phyloP scores from a whole-genome alignment of 2,888 invertebrate genomes.

The Drosophila koepferae region DNA sequence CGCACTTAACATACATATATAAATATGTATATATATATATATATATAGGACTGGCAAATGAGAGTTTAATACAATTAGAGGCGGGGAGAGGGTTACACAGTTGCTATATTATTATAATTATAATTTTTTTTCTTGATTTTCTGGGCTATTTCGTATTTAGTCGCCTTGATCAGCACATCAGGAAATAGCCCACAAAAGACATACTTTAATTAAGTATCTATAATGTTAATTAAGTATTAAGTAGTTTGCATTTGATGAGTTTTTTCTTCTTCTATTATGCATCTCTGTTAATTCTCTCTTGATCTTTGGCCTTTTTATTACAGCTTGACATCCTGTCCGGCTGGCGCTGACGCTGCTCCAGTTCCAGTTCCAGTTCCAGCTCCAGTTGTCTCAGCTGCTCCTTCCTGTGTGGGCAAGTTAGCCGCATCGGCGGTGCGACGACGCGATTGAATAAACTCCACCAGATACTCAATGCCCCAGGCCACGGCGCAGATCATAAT shows the following conservation, averaged over 20 bases:
- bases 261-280: conserved; percentile 23
- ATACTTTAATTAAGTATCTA: conserved; percentile 7
- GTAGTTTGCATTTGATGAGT: conserved; percentile 51
- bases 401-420: conserved; percentile 58
- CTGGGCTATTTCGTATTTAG: background rate
- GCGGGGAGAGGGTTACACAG: background rate
- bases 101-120: background rate
- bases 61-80: conserved; percentile 3
- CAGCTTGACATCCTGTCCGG: conserved; percentile 60
- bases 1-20: background rate
- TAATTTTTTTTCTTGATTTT: background rate
- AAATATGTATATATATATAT: background rate
- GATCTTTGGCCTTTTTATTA: conserved; percentile 51
- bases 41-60: conserved; percentile 24
- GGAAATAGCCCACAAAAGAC: background rate
- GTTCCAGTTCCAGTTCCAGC: background rate
- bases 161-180: background rate
- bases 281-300: conserved; percentile 38
- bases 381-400: background rate
- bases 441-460: conserved; percentile 72
- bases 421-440: conserved; percentile 70
- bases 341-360: conserved; percentile 5
- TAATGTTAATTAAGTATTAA: conserved; percentile 39
- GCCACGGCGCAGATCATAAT: conserved; percentile 89
- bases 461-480: conserved; percentile 88